These are phyloP conservation scores for Melikaiella ostensackeni DNA, from an alignment of 2,888 invertebrate genomes.

Conservation along the genomic window DNA sequence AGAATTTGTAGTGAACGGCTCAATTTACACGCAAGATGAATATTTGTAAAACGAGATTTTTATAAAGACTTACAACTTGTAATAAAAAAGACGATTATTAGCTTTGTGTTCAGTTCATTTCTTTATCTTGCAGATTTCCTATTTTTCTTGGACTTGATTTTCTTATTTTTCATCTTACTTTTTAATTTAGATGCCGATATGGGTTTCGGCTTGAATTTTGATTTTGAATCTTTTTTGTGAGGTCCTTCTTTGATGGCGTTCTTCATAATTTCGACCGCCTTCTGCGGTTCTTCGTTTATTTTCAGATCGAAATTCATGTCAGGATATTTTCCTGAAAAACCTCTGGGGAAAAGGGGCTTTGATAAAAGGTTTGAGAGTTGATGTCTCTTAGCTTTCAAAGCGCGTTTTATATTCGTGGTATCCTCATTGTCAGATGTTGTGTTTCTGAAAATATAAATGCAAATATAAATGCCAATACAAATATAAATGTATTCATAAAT, in stretches of 20 bases:
- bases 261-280: conserved; percentile 80
- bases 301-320: conserved; percentile 70
- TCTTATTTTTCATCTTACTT: conserved; percentile 47
- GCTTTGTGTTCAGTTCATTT: not conserved
- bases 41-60: conserved; percentile 20
- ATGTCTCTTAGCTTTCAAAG: conserved; percentile 78
- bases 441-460: conserved; percentile 60
- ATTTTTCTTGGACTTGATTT: conserved; percentile 43
- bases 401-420: conserved; percentile 77
- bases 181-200: conserved; percentile 42
- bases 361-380: conserved; percentile 79
- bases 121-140: conserved; percentile 4
- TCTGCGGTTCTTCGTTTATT: conserved; percentile 67
- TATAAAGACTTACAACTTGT: conserved; percentile 15
- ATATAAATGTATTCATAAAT: conserved; percentile 39
- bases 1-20: conserved; percentile 32
- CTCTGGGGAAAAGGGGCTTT: conserved; percentile 83
- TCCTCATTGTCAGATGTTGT: conserved; percentile 70
- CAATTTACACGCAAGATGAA: conserved; percentile 34
- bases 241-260: conserved; percentile 65
- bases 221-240: conserved; percentile 49
- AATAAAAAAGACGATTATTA: conserved; percentile 1
- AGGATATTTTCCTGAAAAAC: conserved; percentile 84
- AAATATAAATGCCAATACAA: conserved; percentile 21
- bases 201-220: conserved; percentile 10